A percentile compares a stretch with the other conserved stretches of the same genome.
Evolutionary conservation across 2,888 invertebrate genomes (phyloP).

Genomic region (Pollenia amentaria): DNA sequence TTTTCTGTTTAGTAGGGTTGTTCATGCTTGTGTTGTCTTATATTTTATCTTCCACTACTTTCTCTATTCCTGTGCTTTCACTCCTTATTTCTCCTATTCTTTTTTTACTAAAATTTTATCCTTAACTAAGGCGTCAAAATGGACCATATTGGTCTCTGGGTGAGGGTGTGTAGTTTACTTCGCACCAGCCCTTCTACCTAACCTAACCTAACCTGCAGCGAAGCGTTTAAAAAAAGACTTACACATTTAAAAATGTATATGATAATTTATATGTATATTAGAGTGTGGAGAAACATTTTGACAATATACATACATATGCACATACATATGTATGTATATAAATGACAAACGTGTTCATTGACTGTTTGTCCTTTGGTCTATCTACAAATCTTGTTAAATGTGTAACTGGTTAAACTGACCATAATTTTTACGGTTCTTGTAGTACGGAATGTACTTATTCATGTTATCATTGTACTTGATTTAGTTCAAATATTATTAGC

Average conservation of each 20-base stretch:
- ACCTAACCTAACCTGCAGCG: no score
- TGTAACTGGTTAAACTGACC: constrained; percentile 31
- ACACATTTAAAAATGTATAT: neutral
- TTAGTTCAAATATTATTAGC: constrained; percentile 70
- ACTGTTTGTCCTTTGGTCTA: constrained; percentile 20
- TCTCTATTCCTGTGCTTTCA: no score
- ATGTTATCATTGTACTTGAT: constrained; percentile 63
- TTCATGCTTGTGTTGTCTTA: no score
- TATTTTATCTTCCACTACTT: no score
- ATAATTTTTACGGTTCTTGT: constrained; percentile 29
- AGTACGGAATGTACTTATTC: neutral
- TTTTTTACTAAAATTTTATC: no score
- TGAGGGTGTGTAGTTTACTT: no score
- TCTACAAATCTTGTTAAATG: neutral
- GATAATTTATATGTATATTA: constrained; percentile 38
- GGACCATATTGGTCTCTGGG: no score
- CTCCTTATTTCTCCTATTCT: no score
- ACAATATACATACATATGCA: neutral
- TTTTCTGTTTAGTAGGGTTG: no score
- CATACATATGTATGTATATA: neutral
- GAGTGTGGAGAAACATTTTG: constrained; percentile 17
- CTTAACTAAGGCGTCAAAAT: no score
- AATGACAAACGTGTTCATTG: constrained; percentile 55
- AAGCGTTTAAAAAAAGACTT: neutral
- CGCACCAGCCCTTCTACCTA: no score